Conservation (phyloP, 2,888 invertebrate genomes). For the Chorisops tibialis region DNA sequence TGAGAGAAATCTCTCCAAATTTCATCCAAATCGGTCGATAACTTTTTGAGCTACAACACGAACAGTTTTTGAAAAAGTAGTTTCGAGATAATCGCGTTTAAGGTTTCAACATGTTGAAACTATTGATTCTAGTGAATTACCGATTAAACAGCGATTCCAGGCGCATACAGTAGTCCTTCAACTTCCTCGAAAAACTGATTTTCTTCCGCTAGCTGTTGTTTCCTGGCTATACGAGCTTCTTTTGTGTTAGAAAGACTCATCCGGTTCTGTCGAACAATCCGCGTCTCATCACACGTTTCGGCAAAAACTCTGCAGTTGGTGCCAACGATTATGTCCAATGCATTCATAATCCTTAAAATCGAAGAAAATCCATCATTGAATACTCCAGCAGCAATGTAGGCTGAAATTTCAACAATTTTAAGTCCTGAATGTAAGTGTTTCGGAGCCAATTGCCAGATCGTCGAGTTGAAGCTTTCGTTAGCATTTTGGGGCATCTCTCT, state of each 20-base stretch:
- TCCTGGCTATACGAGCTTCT: conserved; percentile 28
- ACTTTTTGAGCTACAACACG: too few species aligned
- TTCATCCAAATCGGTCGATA: conserved; percentile 1
- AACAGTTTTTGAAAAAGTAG: conserved; percentile 7
- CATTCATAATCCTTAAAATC: conserved; percentile 10
- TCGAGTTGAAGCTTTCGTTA: conserved; percentile 36
- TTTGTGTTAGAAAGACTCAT: conserved; percentile 15
- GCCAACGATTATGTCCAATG: conserved; percentile 11
- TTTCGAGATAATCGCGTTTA: conserved; percentile 12
- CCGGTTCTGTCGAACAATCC: neutral
- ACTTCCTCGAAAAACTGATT: conserved; percentile 29
- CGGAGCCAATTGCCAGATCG: conserved; percentile 33
- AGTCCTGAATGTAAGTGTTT: conserved; percentile 32
- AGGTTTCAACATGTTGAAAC: neutral
- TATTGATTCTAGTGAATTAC: too few species aligned
- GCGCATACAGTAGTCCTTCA: conserved; percentile 25
- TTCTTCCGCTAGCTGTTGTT: conserved; percentile 21
- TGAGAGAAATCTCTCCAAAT: neutral
- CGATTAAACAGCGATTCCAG: conserved; percentile 26
- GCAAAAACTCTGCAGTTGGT: neutral
- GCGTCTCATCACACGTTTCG: neutral
- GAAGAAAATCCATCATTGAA: conserved; percentile 4
- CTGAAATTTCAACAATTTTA: conserved; percentile 34
- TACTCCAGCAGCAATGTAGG: conserved; percentile 25
- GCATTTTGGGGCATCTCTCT: conserved; percentile 36